phyloP scores from a whole-genome alignment of 35 echinoderm and acorn worm species.

The Ophioderma brevispina region DNA sequence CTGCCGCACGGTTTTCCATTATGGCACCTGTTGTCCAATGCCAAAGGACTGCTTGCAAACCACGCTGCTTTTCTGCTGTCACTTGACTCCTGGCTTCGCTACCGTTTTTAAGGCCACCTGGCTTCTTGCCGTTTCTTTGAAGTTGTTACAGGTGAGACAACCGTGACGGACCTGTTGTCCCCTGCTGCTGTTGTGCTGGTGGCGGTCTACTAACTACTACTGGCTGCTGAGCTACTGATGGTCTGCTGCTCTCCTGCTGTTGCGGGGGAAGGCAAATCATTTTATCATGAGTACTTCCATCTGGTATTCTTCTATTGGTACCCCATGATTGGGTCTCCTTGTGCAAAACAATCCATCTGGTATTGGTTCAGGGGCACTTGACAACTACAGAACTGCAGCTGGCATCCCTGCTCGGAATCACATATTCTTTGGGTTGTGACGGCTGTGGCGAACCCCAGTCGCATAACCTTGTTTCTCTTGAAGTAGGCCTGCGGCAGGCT shows the following conservation, averaged over 20 bases:
- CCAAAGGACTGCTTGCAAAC: neutral
- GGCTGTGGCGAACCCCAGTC: slow-evolving; percentile 80
- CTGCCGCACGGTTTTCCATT: neutral
- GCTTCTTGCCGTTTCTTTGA: neutral
- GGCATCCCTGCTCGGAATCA: slow-evolving; percentile 37
- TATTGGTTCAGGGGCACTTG: slow-evolving; percentile 84
- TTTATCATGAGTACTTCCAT: neutral
- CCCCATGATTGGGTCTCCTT: slow-evolving; percentile 28
- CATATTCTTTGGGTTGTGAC: slow-evolving; percentile 71
- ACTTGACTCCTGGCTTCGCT: neutral
- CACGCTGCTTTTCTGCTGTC: neutral
- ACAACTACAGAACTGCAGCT: slow-evolving; percentile 81
- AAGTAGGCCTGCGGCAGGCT: slow-evolving; percentile 79
- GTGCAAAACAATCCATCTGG: slow-evolving; percentile 61
- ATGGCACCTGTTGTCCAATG: neutral
- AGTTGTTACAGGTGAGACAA: neutral
- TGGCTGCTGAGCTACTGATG: no score
- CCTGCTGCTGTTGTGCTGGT: neutral
- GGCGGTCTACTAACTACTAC: no score
- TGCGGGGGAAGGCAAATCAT: neutral
- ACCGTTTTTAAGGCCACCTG: neutral
- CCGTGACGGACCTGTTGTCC: neutral
- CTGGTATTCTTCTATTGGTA: neutral
- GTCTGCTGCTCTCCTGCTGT: neutral
- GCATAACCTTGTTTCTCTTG: slow-evolving; percentile 74